Conservation (phyloP, 2,797 vertebrate species). For the Peromyscus attwateri region DNA sequence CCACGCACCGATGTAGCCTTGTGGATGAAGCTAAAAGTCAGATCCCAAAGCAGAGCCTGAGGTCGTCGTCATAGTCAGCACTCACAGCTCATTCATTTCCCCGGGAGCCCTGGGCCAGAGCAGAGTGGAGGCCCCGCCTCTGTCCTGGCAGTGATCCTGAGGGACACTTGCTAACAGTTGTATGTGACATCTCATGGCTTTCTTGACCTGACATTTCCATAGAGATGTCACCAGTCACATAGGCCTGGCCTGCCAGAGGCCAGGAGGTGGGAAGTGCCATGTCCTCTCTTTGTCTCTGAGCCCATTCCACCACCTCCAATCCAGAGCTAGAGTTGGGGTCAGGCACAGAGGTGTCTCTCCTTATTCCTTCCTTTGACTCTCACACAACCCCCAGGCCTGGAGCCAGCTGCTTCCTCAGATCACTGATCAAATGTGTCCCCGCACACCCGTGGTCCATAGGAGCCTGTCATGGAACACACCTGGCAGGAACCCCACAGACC, state of each 20-base stretch:
- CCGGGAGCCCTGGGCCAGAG: neutral
- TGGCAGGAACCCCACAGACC: neutral
- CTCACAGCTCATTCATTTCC: fast-evolving
- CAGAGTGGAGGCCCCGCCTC: neutral
- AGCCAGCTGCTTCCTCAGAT: neutral
- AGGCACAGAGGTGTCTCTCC: too few species aligned
- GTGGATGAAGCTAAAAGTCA: neutral
- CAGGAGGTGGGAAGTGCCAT: neutral
- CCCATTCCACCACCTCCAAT: neutral
- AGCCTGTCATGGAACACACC: fast-evolving
- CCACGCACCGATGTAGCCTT: neutral
- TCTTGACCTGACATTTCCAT: neutral
- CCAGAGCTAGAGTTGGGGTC: neutral
- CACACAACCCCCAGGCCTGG: neutral
- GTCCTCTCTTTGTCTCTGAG: neutral
- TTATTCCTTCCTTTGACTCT: neutral
- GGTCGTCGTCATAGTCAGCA: fast-evolving
- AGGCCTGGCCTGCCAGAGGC: neutral
- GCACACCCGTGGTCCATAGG: fast-evolving
- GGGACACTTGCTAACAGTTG: neutral
- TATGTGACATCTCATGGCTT: neutral
- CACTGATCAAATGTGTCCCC: neutral
- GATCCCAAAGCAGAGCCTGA: neutral
- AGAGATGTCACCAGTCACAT: neutral
- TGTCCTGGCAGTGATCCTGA: neutral